phyloP scores from a whole-genome alignment of 2,797 vertebrate species.

The Emys orbicularis region DNA sequence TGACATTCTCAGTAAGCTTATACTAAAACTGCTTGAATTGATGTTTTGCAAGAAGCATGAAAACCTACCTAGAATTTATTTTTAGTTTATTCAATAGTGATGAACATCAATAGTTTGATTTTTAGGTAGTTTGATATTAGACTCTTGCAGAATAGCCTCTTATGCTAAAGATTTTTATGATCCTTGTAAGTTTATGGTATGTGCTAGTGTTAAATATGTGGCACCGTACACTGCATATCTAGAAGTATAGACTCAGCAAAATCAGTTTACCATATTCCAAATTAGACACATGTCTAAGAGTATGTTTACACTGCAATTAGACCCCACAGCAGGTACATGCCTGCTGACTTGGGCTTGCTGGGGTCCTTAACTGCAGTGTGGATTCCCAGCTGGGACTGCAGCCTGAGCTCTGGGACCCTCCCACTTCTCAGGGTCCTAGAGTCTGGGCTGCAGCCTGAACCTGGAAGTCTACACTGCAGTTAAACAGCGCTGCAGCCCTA shows the following conservation, averaged over 20 bases:
- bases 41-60: not conserved
- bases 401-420: too few species aligned
- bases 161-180: not conserved
- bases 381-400: not conserved
- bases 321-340: not conserved
- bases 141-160: not conserved
- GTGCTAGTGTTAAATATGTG: not conserved
- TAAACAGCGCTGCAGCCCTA: not conserved
- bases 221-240: accelerated
- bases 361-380: not conserved
- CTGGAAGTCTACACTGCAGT: not conserved
- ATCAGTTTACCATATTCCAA: not conserved
- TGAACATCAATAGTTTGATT: not conserved
- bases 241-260: not conserved
- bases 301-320: not conserved
- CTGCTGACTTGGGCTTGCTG: too few species aligned
- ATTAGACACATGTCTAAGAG: accelerated
- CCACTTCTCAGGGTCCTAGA: too few species aligned
- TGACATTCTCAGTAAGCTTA: not conserved
- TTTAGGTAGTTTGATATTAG: not conserved
- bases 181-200: not conserved
- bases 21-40: not conserved
- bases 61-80: not conserved
- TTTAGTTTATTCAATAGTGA: not conserved
- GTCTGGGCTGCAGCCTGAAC: not conserved